A percentile compares a stretch with the other conserved stretches of the same genome.
Evolutionary conservation across 2,113 vertebrate species (phyloP).

Genomic region (Arizona elegans): DNA sequence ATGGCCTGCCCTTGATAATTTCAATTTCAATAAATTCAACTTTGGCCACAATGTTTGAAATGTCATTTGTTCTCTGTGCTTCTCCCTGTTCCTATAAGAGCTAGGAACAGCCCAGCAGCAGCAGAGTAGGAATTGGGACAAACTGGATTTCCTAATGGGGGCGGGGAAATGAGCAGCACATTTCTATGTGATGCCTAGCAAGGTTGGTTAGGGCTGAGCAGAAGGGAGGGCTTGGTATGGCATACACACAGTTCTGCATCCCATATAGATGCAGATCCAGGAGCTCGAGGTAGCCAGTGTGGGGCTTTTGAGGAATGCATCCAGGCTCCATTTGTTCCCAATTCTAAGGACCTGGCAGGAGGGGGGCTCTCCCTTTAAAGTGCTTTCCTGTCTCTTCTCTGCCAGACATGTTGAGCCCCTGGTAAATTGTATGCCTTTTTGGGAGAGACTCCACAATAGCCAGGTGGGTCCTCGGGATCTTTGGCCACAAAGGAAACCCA

Average conservation of each 20-base stretch:
- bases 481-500: not conserved
- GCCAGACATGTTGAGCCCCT: not conserved
- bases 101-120: not conserved
- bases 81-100: not conserved
- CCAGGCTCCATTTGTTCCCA: not conserved
- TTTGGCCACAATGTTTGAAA: not conserved
- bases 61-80: not conserved
- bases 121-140: not conserved
- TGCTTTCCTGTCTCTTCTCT: not conserved
- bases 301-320: not conserved
- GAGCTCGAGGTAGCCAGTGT: too few relatives aligned
- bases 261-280: not conserved
- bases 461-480: not conserved
- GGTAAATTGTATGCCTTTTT: not conserved
- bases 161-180: not conserved
- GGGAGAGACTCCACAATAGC: not conserved
- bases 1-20: not conserved
- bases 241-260: not conserved
- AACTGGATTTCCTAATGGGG: not conserved
- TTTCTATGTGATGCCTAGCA: not conserved
- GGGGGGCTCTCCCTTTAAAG: not conserved
- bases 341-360: not conserved
- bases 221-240: not conserved
- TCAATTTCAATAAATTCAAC: not conserved
- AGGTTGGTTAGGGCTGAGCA: not conserved